These are phyloP conservation scores for Strigops habroptila DNA, from an alignment of 2,113 vertebrate genomes.

Conservation along the genomic window DNA sequence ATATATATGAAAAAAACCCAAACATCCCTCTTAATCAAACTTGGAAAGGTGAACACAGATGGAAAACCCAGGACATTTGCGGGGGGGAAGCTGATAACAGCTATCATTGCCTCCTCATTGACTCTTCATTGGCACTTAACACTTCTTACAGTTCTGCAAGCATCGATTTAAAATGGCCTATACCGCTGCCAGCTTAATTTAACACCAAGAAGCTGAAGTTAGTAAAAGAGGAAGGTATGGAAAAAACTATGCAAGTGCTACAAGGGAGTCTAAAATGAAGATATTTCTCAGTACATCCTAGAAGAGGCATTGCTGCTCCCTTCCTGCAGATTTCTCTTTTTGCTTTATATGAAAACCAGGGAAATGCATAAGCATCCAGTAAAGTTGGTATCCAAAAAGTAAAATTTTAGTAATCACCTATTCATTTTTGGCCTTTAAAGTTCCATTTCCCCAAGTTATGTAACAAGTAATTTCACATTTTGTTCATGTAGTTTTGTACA, in stretches of 20 bases:
- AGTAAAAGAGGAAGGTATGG: neutral
- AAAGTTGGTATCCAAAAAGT: neutral
- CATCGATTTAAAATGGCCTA: constrained; percentile 17
- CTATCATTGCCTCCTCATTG: constrained; percentile 36
- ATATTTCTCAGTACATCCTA: neutral
- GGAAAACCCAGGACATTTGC: neutral
- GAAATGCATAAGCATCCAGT: neutral
- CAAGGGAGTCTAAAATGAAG: neutral
- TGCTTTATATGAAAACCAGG: neutral
- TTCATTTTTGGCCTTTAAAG: neutral
- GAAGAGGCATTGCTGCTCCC: neutral
- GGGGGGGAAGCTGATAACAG: constrained; percentile 35
- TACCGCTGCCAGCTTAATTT: constrained; percentile 8
- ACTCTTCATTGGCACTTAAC: constrained; percentile 44
- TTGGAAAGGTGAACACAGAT: neutral
- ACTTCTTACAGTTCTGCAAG: constrained; percentile 7
- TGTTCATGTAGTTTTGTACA: neutral
- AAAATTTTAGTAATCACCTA: neutral
- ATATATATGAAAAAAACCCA: neutral
- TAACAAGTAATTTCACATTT: neutral
- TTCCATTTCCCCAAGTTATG: neutral
- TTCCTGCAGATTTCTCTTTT: neutral
- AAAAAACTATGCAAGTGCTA: neutral
- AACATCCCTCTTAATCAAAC: neutral
- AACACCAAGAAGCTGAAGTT: constrained; percentile 2